Evolutionary conservation across 2,888 invertebrate genomes (phyloP).

Genomic region (Anthophora plumipes): DNA sequence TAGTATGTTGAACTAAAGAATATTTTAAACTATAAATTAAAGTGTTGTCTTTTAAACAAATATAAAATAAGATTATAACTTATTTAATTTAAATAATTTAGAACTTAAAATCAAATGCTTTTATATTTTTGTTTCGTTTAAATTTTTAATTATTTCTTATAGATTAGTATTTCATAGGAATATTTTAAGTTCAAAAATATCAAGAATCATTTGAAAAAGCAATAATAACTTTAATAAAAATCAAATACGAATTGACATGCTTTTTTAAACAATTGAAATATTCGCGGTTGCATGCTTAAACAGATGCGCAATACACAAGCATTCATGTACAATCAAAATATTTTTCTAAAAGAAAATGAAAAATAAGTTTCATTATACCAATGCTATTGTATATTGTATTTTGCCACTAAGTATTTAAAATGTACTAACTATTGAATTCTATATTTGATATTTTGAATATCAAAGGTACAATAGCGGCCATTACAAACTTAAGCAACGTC

Average conservation of each 20-base stretch:
- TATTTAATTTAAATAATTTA: too few relatives aligned
- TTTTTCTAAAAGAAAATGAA: background rate
- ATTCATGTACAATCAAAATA: background rate
- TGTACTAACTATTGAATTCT: background rate
- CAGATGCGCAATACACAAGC: background rate
- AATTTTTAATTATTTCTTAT: too few relatives aligned
- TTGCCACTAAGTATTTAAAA: background rate
- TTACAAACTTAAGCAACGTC: constrained; percentile 66
- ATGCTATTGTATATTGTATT: background rate
- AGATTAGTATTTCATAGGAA: too few relatives aligned
- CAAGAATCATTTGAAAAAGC: background rate
- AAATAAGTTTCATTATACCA: background rate
- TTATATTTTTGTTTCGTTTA: too few relatives aligned
- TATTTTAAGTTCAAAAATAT: background rate
- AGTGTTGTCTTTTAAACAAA: too few relatives aligned
- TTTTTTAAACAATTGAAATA: background rate
- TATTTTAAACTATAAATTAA: too few relatives aligned
- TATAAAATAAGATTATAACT: too few relatives aligned
- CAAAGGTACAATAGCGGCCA: constrained; percentile 60
- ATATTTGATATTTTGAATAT: constrained; percentile 17
- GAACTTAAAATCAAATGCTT: too few relatives aligned
- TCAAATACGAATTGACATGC: background rate
- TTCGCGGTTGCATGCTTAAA: background rate
- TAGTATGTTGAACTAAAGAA: too few relatives aligned
- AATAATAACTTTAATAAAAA: background rate